Conservation (phyloP, 2,888 invertebrate species). For the Ceramica pisi region DNA sequence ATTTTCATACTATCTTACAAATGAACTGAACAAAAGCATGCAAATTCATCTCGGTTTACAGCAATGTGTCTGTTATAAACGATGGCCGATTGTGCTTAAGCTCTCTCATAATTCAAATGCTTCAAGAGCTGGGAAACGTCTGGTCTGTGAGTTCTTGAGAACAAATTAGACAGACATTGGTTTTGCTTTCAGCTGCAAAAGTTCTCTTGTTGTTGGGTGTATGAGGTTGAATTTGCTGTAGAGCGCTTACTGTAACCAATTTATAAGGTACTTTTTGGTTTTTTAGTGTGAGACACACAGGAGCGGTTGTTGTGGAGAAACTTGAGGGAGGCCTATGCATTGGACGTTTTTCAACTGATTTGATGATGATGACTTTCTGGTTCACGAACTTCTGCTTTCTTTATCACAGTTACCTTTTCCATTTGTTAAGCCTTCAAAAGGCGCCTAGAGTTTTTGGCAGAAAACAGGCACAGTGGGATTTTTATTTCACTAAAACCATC, state of each 20-base stretch:
- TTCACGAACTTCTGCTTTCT: too few relatives aligned
- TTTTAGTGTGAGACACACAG: too few relatives aligned
- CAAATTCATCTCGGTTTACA: slow-evolving; percentile 30
- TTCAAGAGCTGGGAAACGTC: slow-evolving; percentile 33
- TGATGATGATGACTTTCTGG: too few relatives aligned
- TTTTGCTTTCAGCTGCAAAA: slow-evolving; percentile 36
- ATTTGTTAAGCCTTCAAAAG: too few relatives aligned
- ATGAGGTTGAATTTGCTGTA: slow-evolving; percentile 10
- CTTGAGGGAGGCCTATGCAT: too few relatives aligned
- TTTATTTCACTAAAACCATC: too few relatives aligned
- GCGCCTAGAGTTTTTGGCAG: too few relatives aligned
- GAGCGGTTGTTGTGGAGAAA: too few relatives aligned
- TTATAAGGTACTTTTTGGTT: not conserved
- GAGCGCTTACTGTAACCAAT: not conserved
- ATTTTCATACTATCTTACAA: slow-evolving; percentile 29
- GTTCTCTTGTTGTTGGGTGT: not conserved
- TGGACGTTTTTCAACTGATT: too few relatives aligned
- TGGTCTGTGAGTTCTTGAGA: slow-evolving; percentile 41
- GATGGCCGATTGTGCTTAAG: slow-evolving; percentile 34
- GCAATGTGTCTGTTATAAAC: slow-evolving; percentile 35
- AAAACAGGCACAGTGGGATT: too few relatives aligned
- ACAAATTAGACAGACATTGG: slow-evolving; percentile 50
- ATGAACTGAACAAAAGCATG: slow-evolving; percentile 38
- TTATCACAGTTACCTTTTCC: too few relatives aligned
- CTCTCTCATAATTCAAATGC: slow-evolving; percentile 43